Percentiles rank a stretch among this genome's conserved stretches.
Conservation (phyloP, 2,888 invertebrate species). For the Laothoe populi region DNA sequence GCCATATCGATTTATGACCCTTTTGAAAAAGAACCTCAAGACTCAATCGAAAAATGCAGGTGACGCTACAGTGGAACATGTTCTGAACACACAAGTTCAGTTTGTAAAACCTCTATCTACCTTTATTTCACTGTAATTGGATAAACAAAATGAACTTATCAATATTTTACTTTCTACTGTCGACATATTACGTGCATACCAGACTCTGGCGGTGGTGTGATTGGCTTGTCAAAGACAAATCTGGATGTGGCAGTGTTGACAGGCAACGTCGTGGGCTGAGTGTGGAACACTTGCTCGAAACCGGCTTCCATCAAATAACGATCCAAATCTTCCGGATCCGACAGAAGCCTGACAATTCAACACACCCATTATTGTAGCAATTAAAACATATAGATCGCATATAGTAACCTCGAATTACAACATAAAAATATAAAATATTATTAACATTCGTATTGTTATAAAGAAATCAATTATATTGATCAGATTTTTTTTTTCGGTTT, state of each 20-base stretch:
- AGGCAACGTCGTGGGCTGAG: slow-evolving; percentile 69
- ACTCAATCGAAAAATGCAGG: no score
- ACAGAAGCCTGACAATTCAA: slow-evolving; percentile 85
- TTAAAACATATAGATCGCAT: not conserved
- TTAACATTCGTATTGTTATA: not conserved
- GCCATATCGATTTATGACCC: no score
- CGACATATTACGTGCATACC: slow-evolving; percentile 43
- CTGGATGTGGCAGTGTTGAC: slow-evolving; percentile 54
- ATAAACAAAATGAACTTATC: not conserved
- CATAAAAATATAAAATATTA: not conserved
- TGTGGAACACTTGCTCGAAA: slow-evolving; percentile 90
- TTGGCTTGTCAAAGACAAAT: slow-evolving; percentile 71
- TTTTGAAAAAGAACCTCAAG: no score
- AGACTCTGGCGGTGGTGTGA: slow-evolving; percentile 71
- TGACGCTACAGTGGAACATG: no score
- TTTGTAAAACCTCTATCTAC: no score
- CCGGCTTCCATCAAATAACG: slow-evolving; percentile 93
- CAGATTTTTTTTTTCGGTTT: no score
- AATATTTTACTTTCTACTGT: not conserved
- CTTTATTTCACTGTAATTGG: no score
- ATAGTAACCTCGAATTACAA: not conserved
- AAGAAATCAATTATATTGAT: not conserved
- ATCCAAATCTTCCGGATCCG: slow-evolving; percentile 94
- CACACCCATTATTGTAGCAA: not conserved
- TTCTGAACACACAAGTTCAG: no score